Percentiles rank a stretch among this genome's conserved stretches.
These are phyloP conservation scores for Conomelus anceps DNA, from an alignment of 2,888 invertebrate genomes.

Conservation along the genomic window DNA sequence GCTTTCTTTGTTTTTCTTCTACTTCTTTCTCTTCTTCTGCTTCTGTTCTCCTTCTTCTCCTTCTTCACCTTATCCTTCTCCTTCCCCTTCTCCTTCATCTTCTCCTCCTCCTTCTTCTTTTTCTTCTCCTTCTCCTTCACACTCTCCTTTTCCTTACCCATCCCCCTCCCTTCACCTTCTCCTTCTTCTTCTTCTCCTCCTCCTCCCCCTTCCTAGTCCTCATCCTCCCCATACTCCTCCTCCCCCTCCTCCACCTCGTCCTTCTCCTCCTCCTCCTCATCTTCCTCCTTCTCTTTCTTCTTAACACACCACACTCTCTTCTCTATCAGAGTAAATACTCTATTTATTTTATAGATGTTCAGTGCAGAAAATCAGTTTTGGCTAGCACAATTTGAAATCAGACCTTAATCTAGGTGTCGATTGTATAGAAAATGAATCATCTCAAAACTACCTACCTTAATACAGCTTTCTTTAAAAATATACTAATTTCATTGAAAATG, in stretches of 20 bases:
- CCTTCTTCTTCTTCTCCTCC: background rate
- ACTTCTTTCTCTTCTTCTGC: background rate
- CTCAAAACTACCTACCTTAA: too few relatives aligned
- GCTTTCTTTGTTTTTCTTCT: too few relatives aligned
- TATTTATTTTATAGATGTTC: too few relatives aligned
- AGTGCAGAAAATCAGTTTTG: too few relatives aligned
- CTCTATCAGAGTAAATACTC: too few relatives aligned
- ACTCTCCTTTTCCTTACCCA: background rate
- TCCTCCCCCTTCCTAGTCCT: background rate
- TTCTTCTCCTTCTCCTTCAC: background rate
- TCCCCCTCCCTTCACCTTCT: background rate
- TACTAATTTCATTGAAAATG: too few relatives aligned
- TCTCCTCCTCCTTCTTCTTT: background rate
- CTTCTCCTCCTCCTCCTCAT: background rate
- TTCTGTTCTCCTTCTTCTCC: background rate
- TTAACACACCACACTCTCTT: background rate
- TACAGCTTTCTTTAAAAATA: too few relatives aligned
- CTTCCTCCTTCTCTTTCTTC: background rate
- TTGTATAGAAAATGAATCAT: too few relatives aligned
- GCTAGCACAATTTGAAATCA: too few relatives aligned
- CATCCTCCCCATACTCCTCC: background rate
- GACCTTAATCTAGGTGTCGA: too few relatives aligned
- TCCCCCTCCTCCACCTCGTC: background rate
- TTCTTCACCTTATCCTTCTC: background rate
- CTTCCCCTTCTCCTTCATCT: background rate